Evolutionary conservation across 2,113 vertebrate genomes (phyloP).

Genomic region (Chaenogobius annularis): DNA sequence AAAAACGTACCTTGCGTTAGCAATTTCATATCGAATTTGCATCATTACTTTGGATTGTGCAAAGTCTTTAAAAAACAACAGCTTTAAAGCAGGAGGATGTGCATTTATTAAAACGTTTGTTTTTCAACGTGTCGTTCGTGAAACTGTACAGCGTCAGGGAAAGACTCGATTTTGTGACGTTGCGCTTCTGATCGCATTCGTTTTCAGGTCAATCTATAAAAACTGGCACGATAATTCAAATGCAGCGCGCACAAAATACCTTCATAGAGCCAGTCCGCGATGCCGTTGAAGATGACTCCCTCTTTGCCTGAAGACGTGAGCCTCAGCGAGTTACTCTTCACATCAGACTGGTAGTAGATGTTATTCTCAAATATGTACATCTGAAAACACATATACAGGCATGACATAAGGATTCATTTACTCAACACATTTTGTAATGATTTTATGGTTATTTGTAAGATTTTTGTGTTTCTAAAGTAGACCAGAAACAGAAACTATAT

Average conservation of each 20-base stretch:
- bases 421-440: not conserved
- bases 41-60: too few relatives aligned
- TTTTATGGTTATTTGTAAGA: not conserved
- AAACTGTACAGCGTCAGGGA: too few relatives aligned
- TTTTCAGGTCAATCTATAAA: not conserved
- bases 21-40: too few relatives aligned
- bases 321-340: slow-evolving; percentile 90
- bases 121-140: too few relatives aligned
- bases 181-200: not conserved
- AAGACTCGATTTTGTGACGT: too few relatives aligned
- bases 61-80: too few relatives aligned
- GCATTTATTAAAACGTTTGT: too few relatives aligned
- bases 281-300: slow-evolving; percentile 93
- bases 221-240: not conserved
- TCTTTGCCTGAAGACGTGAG: slow-evolving; percentile 96
- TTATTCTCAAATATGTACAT: slow-evolving; percentile 99
- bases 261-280: slow-evolving; percentile 97
- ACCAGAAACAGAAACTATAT: too few relatives aligned
- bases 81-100: too few relatives aligned
- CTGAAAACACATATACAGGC: slow-evolving; percentile 64
- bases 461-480: too few relatives aligned
- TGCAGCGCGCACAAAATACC: slow-evolving; percentile 66
- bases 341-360: slow-evolving; percentile 96
- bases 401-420: not conserved
- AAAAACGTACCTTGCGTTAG: too few relatives aligned